phyloP scores from a whole-genome alignment of 1,140 invertebrate genomes.

The Lepidotrigona ventralis region DNA sequence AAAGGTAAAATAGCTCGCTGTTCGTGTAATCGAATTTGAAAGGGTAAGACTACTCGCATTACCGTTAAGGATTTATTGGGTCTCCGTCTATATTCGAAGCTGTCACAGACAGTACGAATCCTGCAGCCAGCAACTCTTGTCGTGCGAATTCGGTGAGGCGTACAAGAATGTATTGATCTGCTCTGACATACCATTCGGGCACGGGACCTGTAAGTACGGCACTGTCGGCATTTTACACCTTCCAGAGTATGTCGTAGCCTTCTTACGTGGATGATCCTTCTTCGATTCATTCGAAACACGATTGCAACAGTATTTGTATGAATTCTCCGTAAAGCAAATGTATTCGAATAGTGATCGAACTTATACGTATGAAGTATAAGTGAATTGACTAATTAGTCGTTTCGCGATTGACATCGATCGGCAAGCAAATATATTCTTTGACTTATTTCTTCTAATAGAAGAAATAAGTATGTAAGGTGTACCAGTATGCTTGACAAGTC shows the following conservation, averaged over 20 bases:
- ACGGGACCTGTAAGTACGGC: constrained; percentile 72
- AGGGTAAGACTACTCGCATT: constrained; percentile 50
- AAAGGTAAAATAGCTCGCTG: not conserved
- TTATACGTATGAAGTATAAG: not conserved
- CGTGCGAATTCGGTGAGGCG: constrained; percentile 72
- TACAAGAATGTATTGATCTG: constrained; percentile 78
- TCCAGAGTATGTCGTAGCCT: constrained; percentile 60
- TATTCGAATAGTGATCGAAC: not conserved
- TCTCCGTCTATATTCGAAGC: constrained; percentile 36
- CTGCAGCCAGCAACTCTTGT: constrained; percentile 57
- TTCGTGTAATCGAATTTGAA: constrained; percentile 31
- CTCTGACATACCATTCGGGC: constrained; percentile 74
- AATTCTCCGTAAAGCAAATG: not conserved
- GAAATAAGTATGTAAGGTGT: too few relatives aligned
- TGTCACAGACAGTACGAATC: constrained; percentile 52
- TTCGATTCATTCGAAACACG: constrained; percentile 27
- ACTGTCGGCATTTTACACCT: constrained; percentile 74
- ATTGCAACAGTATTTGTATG: not conserved
- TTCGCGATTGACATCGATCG: not conserved
- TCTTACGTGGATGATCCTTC: constrained; percentile 38
- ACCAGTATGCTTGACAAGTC: too few relatives aligned
- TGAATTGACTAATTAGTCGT: too few relatives aligned
- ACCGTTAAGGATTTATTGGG: constrained; percentile 60
- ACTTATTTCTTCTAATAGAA: not conserved
- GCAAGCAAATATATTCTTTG: too few relatives aligned